phyloP scores from a whole-genome alignment of 1,140 invertebrate genomes.

The Cyclina sinensis region DNA sequence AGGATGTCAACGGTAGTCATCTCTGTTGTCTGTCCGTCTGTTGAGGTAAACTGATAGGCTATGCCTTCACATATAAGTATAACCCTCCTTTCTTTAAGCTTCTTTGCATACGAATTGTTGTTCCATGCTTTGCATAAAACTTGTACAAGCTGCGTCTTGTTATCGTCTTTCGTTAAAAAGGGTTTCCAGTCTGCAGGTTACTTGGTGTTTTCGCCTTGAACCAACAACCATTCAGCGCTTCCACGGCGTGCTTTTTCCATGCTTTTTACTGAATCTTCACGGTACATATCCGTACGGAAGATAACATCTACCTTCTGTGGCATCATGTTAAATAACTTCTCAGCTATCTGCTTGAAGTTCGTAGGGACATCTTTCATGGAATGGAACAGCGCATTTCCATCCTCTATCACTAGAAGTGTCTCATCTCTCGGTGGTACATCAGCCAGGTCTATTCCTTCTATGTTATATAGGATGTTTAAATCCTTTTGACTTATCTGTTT shows the following conservation, averaged over 20 bases:
- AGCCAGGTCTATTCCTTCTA: slow-evolving; percentile 38
- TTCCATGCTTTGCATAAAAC: background rate
- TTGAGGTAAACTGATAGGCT: background rate
- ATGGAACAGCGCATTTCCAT: slow-evolving; percentile 67
- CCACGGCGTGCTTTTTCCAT: background rate
- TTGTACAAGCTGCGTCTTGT: background rate
- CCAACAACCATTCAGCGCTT: background rate
- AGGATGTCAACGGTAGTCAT: background rate
- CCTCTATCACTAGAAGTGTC: slow-evolving; percentile 19
- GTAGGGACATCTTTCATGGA: slow-evolving; percentile 38
- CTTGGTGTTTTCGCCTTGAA: background rate
- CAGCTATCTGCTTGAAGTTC: slow-evolving; percentile 27
- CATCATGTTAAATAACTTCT: slow-evolving; percentile 25
- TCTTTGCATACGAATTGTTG: background rate
- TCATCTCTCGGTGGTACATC: no score
- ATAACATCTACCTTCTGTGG: slow-evolving; percentile 7
- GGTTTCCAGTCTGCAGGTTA: background rate
- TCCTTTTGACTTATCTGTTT: slow-evolving; percentile 65
- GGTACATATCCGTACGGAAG: slow-evolving; percentile 14
- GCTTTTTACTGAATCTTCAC: background rate
- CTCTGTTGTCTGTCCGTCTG: background rate
- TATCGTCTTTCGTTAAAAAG: background rate
- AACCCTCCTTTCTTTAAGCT: background rate
- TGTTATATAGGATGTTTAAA: slow-evolving; percentile 52
- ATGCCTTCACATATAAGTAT: background rate